Evolutionary conservation across 1,140 invertebrate species (phyloP).

Genomic region (Macrobrachium nipponense): DNA sequence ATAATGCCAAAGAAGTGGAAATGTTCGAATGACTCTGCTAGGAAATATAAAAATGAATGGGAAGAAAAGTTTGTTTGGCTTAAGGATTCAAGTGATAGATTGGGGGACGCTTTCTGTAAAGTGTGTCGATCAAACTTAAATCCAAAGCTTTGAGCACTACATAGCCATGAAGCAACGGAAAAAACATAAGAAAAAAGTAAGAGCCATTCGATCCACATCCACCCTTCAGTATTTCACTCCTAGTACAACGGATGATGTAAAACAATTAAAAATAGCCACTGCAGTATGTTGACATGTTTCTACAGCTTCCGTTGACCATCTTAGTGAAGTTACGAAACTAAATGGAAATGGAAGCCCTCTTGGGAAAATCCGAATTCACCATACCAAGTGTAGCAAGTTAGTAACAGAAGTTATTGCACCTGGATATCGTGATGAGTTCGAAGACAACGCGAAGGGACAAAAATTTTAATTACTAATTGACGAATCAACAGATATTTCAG

Average conservation of each 20-base stretch:
- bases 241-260: constrained; percentile 33
- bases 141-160: background rate
- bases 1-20: constrained; percentile 11
- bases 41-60: constrained; percentile 22
- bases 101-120: constrained; percentile 20
- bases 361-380: constrained; percentile 21
- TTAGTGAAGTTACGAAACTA: constrained; percentile 30
- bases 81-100: constrained; percentile 11
- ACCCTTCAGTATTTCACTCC: constrained; percentile 1
- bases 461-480: constrained; percentile 34
- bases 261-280: constrained; percentile 43
- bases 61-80: constrained; percentile 6
- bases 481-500: constrained; percentile 27
- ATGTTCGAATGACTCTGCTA: constrained; percentile 6
- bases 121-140: constrained; percentile 5
- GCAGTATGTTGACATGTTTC: constrained; percentile 35
- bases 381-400: constrained; percentile 34
- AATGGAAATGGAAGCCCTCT: constrained; percentile 42
- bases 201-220: background rate
- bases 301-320: constrained; percentile 31
- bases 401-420: constrained; percentile 38
- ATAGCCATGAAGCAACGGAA: constrained; percentile 20
- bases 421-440: constrained; percentile 22
- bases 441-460: constrained; percentile 1
- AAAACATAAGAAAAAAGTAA: background rate